phyloP scores from a whole-genome alignment of 2,113 vertebrate genomes.

The Vidua macroura region DNA sequence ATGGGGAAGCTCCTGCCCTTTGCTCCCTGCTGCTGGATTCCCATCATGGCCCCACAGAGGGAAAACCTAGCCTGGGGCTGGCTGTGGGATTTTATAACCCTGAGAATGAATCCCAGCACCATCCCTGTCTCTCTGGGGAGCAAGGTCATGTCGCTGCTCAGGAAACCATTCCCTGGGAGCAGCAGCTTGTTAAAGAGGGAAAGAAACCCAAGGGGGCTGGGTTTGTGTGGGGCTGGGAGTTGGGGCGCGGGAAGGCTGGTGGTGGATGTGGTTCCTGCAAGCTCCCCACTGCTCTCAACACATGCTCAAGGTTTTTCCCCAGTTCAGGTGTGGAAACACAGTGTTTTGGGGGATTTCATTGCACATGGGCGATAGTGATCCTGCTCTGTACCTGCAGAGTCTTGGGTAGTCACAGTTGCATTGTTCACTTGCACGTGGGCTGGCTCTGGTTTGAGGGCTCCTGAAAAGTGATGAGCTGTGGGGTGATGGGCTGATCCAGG shows the following conservation, averaged over 20 bases:
- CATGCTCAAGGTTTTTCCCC: rapidly evolving
- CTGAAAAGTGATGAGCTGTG: not conserved
- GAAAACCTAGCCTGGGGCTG: not conserved
- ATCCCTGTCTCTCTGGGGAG: not conserved
- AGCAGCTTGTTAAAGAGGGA: not conserved
- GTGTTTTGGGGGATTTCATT: not conserved
- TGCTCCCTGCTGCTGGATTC: not conserved
- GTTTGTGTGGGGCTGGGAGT: rapidly evolving
- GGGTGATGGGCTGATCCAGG: not conserved
- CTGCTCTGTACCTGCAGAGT: not conserved
- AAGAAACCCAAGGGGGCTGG: not conserved
- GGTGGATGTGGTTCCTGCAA: rapidly evolving
- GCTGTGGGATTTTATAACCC: slow-evolving; percentile 18
- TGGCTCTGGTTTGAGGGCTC: not conserved
- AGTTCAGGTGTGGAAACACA: rapidly evolving
- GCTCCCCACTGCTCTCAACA: not conserved
- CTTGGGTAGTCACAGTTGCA: rapidly evolving
- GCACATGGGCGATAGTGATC: rapidly evolving
- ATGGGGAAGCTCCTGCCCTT: not conserved
- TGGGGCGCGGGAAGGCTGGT: not conserved
- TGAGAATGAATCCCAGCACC: slow-evolving; percentile 2
- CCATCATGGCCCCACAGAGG: not conserved
- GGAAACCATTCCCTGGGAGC: slow-evolving; percentile 27
- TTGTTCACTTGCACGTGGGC: rapidly evolving
- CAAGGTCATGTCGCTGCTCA: not conserved